A percentile compares a stretch with the other conserved stretches of the same genome.
These are phyloP conservation scores for Varecia variegata DNA, from an alignment of 2,797 vertebrate species.

Conservation along the genomic window DNA sequence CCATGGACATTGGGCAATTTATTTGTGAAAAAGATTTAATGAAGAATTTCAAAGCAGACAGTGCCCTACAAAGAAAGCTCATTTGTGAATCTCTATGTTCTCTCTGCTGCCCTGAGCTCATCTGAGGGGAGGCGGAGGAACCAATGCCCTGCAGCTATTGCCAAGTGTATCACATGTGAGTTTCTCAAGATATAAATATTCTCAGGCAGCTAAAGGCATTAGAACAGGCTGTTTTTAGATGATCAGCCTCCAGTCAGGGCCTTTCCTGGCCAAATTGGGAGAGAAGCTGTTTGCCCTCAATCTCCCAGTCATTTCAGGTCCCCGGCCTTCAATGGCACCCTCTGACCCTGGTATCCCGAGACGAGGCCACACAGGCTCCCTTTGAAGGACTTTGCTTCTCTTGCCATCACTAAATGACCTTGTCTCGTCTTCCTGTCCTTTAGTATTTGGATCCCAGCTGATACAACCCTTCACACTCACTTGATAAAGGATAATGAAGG, in stretches of 20 bases:
- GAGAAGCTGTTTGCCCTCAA: not conserved
- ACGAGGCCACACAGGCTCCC: not conserved
- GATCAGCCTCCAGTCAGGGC: not conserved
- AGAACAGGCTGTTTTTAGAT: constrained; percentile 59
- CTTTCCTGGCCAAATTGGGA: not conserved
- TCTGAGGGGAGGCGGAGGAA: constrained; percentile 57
- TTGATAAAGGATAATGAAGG: not conserved
- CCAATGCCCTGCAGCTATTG: constrained; percentile 49
- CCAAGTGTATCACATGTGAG: constrained; percentile 66
- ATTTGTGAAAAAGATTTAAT: constrained; percentile 79
- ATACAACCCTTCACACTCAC: not conserved
- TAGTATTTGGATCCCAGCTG: not conserved
- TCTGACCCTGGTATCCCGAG: not conserved
- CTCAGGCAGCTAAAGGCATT: constrained; percentile 49
- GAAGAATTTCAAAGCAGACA: constrained; percentile 76
- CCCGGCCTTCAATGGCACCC: fast-evolving
- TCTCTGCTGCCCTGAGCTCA: constrained; percentile 48
- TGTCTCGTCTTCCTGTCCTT: not conserved
- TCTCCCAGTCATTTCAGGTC: not conserved
- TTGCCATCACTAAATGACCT: not conserved
- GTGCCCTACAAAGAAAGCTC: constrained; percentile 74
- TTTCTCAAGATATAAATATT: constrained; percentile 71
- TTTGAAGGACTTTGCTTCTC: not conserved
- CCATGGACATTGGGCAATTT: constrained; percentile 61
- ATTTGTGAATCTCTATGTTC: constrained; percentile 73